Conservation (phyloP, 2,113 vertebrate genomes). For the Bostrychus sinensis region DNA sequence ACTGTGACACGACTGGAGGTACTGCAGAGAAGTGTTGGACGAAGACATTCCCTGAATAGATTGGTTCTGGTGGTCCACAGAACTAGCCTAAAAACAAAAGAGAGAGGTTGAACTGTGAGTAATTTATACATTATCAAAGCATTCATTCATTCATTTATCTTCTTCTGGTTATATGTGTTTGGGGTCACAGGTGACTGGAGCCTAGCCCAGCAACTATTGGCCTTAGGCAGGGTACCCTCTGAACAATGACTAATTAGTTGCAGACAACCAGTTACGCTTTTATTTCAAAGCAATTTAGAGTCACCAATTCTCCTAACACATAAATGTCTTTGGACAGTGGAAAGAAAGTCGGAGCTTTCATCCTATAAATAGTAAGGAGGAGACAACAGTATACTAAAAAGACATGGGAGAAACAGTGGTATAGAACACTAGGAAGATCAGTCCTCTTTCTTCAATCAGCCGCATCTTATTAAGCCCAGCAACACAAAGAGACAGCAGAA, state of each 20-base stretch:
- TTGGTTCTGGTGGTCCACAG: conserved; percentile 62
- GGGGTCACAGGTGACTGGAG: too few relatives aligned
- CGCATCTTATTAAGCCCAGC: conserved; percentile 32
- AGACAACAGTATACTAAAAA: conserved; percentile 47
- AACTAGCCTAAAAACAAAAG: conserved; percentile 46
- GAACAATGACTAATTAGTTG: too few relatives aligned
- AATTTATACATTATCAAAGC: too few relatives aligned
- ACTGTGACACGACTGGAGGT: conserved; percentile 59
- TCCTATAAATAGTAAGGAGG: conserved; percentile 43
- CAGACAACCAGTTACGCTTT: too few relatives aligned
- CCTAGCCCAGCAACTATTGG: too few relatives aligned
- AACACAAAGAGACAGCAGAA: conserved; percentile 30
- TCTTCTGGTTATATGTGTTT: too few relatives aligned
- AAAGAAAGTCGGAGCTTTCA: too few relatives aligned
- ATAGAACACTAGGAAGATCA: conserved; percentile 28
- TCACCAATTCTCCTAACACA: too few relatives aligned
- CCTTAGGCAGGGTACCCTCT: too few relatives aligned
- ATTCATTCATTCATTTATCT: too few relatives aligned
- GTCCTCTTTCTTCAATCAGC: conserved; percentile 28
- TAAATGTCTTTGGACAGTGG: too few relatives aligned
- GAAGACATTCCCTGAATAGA: conserved; percentile 56
- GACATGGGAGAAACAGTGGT: conserved; percentile 20
- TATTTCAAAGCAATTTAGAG: too few relatives aligned
- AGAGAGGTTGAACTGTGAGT: conserved; percentile 2
- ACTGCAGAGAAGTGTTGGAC: conserved; percentile 57